Base-by-base conservation (phyloP, 2,113 vertebrate species). In the Cranoglanis bouderius region DNA sequence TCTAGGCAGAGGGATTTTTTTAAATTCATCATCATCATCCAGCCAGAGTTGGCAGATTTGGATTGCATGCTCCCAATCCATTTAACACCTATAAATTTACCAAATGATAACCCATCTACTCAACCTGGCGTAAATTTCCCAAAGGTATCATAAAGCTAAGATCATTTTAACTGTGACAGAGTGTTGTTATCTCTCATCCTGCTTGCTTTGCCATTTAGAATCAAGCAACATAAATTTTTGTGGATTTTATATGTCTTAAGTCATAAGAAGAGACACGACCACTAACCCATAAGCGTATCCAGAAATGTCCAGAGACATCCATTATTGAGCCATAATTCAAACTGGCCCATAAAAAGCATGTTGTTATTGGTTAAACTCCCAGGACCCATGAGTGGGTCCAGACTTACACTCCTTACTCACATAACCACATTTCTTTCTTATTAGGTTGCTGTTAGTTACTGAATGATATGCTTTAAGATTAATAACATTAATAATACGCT, bases 301-400 rank as follows among this genome's bases (percentile, higher is more conserved):
- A 59, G 80, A 82, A 82, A 57, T 40, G 38, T 65, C 38, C 35
- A 61, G 82, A 65, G 59, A 65, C 57, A 32, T 51, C 13, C 29
- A 32, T 67, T 85, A 85, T 85, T 85, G 61, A 85, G 43, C 43
- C 40, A 21, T 85, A 85, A 85, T 85, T 85, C 83, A 49, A 49
- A 46, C 59, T n/a, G 43, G 29, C 38, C 61, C n/a, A 84, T 84
- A 84, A 84, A 84, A 67, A 84, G 40, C 61, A 10, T 49, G 29
- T 12, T 40, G 55, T 40, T 61, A 61, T 83, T 59, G 81, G 78
- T 26, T 63, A 63, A 61, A 43, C 35, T 18, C 57, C 18, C 21
- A 46, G 82, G 57, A 84, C 18, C n/a, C 32, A 61, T 49, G 57
- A 14, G 57, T 32, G 6, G 38, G 38, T 32, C 38, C 35, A 59